These are phyloP conservation scores for Lamellibrachia columna DNA, from an alignment of 2,888 invertebrate species.

Conservation along the genomic window DNA sequence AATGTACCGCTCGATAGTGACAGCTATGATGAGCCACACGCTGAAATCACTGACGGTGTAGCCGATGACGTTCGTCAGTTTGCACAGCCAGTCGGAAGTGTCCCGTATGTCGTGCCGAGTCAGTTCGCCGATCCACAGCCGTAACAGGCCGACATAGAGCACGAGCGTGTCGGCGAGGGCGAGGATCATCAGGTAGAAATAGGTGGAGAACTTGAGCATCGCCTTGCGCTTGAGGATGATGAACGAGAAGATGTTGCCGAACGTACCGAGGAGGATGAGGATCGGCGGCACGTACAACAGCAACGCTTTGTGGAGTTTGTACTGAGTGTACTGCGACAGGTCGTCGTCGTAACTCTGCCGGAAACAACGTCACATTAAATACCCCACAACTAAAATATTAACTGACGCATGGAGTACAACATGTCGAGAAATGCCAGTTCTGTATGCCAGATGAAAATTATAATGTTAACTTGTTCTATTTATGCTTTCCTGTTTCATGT, in stretches of 20 bases:
- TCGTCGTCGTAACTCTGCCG: background rate
- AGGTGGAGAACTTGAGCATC: slow-evolving; percentile 57
- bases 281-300: slow-evolving; percentile 55
- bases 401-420: background rate
- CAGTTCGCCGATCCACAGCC: slow-evolving; percentile 59
- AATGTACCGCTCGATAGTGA: slow-evolving; percentile 44
- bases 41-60: slow-evolving; percentile 58
- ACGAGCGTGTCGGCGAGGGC: slow-evolving; percentile 59
- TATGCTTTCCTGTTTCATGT: background rate
- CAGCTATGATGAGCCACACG: slow-evolving; percentile 45
- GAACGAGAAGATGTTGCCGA: slow-evolving; percentile 61
- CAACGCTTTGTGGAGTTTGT: slow-evolving; percentile 47
- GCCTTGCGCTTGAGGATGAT: slow-evolving; percentile 55
- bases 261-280: slow-evolving; percentile 57
- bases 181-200: slow-evolving; percentile 57
- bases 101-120: slow-evolving; percentile 50
- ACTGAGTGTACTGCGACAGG: slow-evolving; percentile 23
- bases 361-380: too few relatives aligned
- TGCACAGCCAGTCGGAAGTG: slow-evolving; percentile 54
- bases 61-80: slow-evolving; percentile 50
- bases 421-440: background rate
- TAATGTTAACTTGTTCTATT: background rate
- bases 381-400: background rate
- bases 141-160: slow-evolving; percentile 56
- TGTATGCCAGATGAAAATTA: background rate